phyloP scores from a whole-genome alignment of 2,113 vertebrate species.

The Paratilapia polleni region DNA sequence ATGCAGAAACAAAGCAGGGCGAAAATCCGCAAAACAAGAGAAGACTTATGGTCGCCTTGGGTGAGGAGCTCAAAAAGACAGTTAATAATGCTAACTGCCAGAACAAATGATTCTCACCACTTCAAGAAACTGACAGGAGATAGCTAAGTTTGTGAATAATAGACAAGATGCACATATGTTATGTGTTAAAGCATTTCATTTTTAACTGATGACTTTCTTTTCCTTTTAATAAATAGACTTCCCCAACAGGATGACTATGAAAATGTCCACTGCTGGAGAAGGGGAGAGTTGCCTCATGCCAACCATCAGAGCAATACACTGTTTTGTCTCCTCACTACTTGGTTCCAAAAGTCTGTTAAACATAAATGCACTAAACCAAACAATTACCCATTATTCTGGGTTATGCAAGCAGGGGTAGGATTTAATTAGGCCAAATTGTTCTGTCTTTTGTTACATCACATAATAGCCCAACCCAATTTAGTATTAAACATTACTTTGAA shows the following conservation, averaged over 20 bases:
- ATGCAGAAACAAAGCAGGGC: background rate
- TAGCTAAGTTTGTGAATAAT: background rate
- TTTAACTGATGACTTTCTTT: background rate
- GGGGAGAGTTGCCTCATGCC: background rate
- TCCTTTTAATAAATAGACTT: background rate
- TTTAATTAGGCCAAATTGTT: slow-evolving; percentile 4
- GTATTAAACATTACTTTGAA: slow-evolving; percentile 11
- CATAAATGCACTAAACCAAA: background rate
- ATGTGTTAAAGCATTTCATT: background rate
- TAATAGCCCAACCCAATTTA: background rate
- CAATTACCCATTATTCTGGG: background rate
- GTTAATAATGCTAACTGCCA: background rate
- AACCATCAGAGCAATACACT: background rate
- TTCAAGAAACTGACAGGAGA: background rate
- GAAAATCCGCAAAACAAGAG: background rate
- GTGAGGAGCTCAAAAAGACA: background rate
- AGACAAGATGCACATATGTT: background rate
- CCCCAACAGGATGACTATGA: background rate
- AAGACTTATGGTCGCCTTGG: background rate
- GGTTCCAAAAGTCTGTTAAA: background rate
- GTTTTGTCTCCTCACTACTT: background rate
- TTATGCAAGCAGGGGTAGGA: background rate
- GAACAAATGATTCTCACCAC: background rate
- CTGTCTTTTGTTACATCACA: background rate
- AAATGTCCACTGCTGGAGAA: background rate